A percentile compares a stretch with the other conserved stretches of the same genome.
Conservation (phyloP, 2,797 vertebrate species). For the Prunella strophiata region DNA sequence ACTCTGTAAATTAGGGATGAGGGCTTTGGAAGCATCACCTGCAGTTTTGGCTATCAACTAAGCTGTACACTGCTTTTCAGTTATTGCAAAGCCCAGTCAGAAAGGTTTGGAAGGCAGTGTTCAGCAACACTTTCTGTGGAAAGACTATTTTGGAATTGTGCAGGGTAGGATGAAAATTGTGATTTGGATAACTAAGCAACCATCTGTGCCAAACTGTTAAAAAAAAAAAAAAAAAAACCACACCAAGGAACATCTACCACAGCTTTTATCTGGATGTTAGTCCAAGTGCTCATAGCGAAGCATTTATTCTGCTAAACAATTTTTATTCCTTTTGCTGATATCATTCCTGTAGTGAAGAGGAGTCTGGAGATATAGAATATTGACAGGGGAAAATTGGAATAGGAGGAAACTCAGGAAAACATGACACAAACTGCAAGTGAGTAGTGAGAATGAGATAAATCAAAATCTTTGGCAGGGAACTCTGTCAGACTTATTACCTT, state of each 20-base stretch:
- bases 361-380: background rate
- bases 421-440: background rate
- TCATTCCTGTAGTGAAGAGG: background rate
- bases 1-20: background rate
- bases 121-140: background rate
- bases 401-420: background rate
- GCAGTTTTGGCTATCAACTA: background rate
- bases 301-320: background rate
- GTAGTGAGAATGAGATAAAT: constrained; percentile 12
- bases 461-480: background rate
- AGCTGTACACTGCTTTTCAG: background rate
- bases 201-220: background rate
- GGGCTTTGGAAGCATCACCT: background rate
- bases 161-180: background rate
- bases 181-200: background rate
- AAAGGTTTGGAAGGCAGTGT: background rate
- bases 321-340: background rate
- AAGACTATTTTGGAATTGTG: background rate
- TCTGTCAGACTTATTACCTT: background rate
- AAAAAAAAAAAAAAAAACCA: background rate
- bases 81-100: background rate
- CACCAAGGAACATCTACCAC: background rate
- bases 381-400: background rate
- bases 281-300: background rate
- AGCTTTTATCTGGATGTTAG: background rate